These are phyloP conservation scores for Apistogramma diplotaenia DNA, from an alignment of 2,113 vertebrate species.

Conservation along the genomic window DNA sequence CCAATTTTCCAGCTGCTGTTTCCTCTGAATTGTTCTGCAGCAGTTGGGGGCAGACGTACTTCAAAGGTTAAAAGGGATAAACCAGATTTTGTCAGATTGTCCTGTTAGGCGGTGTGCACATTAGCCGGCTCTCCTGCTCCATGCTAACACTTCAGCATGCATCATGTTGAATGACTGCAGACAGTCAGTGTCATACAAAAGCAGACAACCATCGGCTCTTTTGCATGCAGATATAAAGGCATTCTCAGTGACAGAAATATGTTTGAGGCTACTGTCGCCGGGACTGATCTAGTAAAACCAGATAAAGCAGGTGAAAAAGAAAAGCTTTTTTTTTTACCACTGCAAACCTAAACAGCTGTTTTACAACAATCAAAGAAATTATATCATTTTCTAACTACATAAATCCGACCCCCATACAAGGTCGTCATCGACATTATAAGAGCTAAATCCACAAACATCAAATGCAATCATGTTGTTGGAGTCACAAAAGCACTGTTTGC, in stretches of 20 bases:
- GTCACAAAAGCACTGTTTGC: no score
- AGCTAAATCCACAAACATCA: background rate
- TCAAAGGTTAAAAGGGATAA: slow-evolving; percentile 36
- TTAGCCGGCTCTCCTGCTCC: background rate
- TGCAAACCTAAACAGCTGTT: background rate
- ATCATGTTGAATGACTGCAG: background rate
- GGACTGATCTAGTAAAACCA: background rate
- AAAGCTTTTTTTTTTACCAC: background rate
- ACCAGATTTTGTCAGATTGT: slow-evolving; percentile 1
- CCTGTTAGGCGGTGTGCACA: background rate
- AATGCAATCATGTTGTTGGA: background rate
- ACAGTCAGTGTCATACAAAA: background rate
- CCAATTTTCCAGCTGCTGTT: slow-evolving; percentile 36
- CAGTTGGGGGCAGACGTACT: background rate
- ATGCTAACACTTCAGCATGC: background rate
- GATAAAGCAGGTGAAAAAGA: background rate
- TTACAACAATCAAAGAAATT: background rate
- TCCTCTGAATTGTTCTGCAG: slow-evolving; percentile 46
- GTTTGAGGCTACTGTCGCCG: background rate
- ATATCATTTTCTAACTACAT: background rate
- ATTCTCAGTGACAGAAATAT: background rate
- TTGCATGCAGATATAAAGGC: background rate
- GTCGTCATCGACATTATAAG: background rate
- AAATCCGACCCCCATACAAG: background rate
- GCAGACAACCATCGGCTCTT: background rate